Base-by-base conservation (phyloP, 2,888 invertebrate species). In the Aspidiotus rigidus region DNA sequence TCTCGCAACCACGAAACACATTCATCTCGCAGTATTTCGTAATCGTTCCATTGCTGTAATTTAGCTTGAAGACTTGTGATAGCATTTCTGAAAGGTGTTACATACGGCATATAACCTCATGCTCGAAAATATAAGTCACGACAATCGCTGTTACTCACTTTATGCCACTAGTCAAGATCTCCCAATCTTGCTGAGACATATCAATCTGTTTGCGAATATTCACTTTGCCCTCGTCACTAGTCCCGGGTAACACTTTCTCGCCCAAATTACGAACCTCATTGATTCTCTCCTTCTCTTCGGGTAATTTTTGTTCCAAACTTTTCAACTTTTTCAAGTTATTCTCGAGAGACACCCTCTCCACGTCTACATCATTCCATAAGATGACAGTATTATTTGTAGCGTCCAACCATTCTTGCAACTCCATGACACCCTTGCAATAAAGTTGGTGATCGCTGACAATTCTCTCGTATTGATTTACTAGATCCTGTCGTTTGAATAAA, bases 41-140 rank as follows among this genome's bases (percentile, higher is more conserved):
- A 95, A 75, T 94, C 93, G 69, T 87, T 85, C 95, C 95, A 96
- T 76, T 92, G 90, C 75, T 88, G 87, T 62, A 95, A 82, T 77
- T 93, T 91, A 61, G 82, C 84, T 77, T 94, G 90, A 67, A 96
- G 80, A 1, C 84, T 82, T 74, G 89, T 87, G 61, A 93, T 89
- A 13, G 69, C 56, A 57, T 69, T 69, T 42, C 69, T 69, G 44
- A 41, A 57, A 62, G n/a, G 17, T n/a, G 7, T 16, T 3, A 57
- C 16, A 16, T 16, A 17, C 16, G 5, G 55, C 41, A 55, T 55
- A n/a, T 11, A n/a, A 49, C 10, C 6, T 49, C 49, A 49, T 13
- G n/a, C 49, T 49, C 2, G n/a, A 13, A 49, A 13, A n/a, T 49
- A 49, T n/a, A 49, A 49, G 11, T 6, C 49, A 56, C 16, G 11